Percentiles rank a stretch among this genome's conserved stretches.
Evolutionary conservation across 2,888 invertebrate genomes (phyloP).

Genomic region (Clunio marinus): DNA sequence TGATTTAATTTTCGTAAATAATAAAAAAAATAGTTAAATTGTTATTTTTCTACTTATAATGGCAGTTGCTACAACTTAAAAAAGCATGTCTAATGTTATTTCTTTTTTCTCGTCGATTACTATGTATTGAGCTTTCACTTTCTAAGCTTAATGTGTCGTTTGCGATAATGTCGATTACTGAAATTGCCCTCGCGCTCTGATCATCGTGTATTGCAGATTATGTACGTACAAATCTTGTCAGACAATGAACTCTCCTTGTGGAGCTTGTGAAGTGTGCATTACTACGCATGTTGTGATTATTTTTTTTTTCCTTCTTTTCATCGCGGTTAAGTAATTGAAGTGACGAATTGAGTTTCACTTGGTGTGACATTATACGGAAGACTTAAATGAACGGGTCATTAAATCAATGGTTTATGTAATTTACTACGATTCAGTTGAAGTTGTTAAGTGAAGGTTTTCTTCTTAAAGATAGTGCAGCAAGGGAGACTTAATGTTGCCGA

Average conservation of each 20-base stretch:
- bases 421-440: not conserved
- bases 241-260: constrained; percentile 16
- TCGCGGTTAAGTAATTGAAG: not conserved
- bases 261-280: too few species aligned
- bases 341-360: constrained; percentile 15
- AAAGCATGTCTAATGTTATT: not conserved
- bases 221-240: not conserved
- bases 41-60: not conserved
- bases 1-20: constrained; percentile 29
- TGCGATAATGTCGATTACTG: constrained; percentile 29
- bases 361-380: constrained; percentile 5
- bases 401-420: constrained; percentile 17
- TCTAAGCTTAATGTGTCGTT: constrained; percentile 29
- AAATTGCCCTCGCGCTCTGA: constrained; percentile 13
- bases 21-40: constrained; percentile 6
- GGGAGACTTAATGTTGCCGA: too few species aligned
- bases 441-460: too few species aligned
- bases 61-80: not conserved
- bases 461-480: too few species aligned
- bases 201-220: constrained; percentile 4
- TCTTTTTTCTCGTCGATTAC: constrained; percentile 11
- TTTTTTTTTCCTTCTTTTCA: not conserved
- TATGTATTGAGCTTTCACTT: constrained; percentile 28
- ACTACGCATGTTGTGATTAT: too few species aligned
- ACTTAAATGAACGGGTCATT: constrained; percentile 12